Evolutionary conservation across 2,797 vertebrate species (phyloP).

Genomic region (Serranus cabrilla): DNA sequence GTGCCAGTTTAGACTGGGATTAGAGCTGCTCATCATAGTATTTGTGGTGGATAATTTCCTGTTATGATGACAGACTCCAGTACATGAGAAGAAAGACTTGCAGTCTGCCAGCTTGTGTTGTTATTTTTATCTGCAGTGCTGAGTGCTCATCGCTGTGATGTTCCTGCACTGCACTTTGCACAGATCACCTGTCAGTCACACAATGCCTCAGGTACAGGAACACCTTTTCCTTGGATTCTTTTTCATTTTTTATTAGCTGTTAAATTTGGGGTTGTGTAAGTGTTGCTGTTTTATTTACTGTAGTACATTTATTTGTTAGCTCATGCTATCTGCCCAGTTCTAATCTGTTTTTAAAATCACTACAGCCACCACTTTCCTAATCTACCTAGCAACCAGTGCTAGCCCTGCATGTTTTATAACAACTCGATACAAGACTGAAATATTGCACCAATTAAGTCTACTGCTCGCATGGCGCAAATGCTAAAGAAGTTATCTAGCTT

Average conservation of each 20-base stretch:
- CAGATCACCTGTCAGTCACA: slow-evolving; percentile 47
- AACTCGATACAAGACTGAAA: not conserved
- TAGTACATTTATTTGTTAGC: not conserved
- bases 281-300: not conserved
- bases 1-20: slow-evolving; percentile 18
- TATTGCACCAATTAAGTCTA: too few species aligned
- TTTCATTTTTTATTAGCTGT: not conserved
- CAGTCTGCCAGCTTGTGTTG: slow-evolving; percentile 8
- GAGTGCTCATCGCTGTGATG: slow-evolving; percentile 13
- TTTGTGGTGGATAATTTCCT: slow-evolving; percentile 17
- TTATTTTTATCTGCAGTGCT: slow-evolving; percentile 48
- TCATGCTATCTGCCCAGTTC: not conserved
- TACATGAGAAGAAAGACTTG: not conserved
- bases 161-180: slow-evolving; percentile 30
- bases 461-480: too few species aligned
- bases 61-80: slow-evolving; percentile 5
- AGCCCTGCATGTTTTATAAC: not conserved
- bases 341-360: slow-evolving; percentile 4
- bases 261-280: slow-evolving; percentile 8
- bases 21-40: not conserved
- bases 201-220: not conserved
- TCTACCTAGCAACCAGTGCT: not conserved
- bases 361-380: not conserved
- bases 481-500: too few species aligned
- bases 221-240: not conserved